These are phyloP conservation scores for Theodoxus fluviatilis DNA, from an alignment of 2,888 invertebrate species.

Conservation along the genomic window DNA sequence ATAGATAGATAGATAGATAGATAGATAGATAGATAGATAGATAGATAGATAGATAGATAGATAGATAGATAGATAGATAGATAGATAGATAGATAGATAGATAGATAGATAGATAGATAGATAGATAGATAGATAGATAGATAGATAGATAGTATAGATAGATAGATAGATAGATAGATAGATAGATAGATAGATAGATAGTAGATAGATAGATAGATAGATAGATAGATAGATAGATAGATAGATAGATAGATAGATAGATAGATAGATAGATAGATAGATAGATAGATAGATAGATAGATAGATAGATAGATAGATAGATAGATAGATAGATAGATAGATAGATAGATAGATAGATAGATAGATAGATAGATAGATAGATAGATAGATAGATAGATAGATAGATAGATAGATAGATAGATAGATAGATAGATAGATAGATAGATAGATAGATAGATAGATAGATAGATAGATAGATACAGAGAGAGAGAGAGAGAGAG, in stretches of 20 bases:
- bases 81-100: background rate
- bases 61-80: background rate
- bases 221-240: background rate
- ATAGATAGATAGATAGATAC: background rate
- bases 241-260: conserved; percentile 18
- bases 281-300: too few relatives aligned
- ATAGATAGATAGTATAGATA: background rate
- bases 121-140: background rate
- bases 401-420: background rate
- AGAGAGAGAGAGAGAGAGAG: conserved; percentile 19
- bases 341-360: background rate
- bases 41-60: background rate
- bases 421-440: background rate
- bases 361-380: too few relatives aligned
- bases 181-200: background rate
- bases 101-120: conserved; percentile 3
- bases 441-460: background rate
- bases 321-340: background rate
- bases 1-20: background rate
- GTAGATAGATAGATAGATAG: background rate
- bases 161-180: background rate
- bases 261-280: conserved; percentile 5
- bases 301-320: background rate
- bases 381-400: background rate
- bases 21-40: background rate